A percentile compares a stretch with the other conserved stretches of the same genome.
phyloP scores from a whole-genome alignment of 2,113 vertebrate species.

The Barnardius zonarius region DNA sequence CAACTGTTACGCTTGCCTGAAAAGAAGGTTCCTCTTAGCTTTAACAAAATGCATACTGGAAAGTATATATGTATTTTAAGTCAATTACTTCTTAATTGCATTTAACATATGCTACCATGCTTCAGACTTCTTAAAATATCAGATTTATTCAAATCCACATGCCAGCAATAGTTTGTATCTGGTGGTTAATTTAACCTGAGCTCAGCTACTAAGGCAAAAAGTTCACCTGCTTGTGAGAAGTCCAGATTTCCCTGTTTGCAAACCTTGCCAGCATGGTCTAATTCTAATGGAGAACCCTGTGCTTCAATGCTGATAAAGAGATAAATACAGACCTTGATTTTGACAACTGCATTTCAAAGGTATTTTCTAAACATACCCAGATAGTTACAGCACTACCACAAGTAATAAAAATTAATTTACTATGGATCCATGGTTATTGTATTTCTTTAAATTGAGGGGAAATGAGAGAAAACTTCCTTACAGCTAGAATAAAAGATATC shows the following conservation, averaged over 20 bases:
- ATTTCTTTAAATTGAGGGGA: background rate
- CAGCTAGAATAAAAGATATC: background rate
- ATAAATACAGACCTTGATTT: background rate
- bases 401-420: background rate
- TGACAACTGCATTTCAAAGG: background rate
- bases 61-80: background rate
- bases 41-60: background rate
- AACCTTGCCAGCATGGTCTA: background rate
- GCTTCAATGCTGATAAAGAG: background rate
- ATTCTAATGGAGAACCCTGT: background rate
- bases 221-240: background rate
- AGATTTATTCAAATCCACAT: background rate
- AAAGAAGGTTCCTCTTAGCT: background rate
- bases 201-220: background rate
- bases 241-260: background rate
- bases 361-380: background rate
- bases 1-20: background rate
- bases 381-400: background rate
- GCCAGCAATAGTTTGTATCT: background rate
- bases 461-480: background rate
- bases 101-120: constrained; percentile 9
- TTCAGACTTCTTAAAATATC: constrained; percentile 26
- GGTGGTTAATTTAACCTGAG: background rate
- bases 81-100: constrained; percentile 5
- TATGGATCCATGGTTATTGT: background rate